Evolutionary conservation across 2,797 vertebrate genomes (phyloP).

Genomic region (Acanthis flammea): DNA sequence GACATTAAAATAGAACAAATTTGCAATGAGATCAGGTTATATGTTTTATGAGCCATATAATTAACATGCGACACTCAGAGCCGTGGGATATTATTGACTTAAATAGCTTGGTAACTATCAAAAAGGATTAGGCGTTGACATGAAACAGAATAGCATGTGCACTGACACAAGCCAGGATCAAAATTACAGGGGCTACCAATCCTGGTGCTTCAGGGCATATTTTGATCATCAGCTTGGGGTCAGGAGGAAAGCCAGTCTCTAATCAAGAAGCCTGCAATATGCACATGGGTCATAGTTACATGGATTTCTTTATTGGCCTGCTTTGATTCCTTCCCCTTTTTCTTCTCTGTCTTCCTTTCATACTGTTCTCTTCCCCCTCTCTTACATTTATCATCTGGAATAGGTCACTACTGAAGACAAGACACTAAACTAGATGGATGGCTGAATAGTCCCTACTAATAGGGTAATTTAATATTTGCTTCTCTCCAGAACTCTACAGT

Average conservation of each 20-base stretch:
- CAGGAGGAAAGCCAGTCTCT: neutral
- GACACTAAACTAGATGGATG: conserved; percentile 55
- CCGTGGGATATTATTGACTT: conserved; percentile 59
- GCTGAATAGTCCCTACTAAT: conserved; percentile 23
- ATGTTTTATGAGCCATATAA: conserved; percentile 63
- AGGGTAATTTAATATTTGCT: conserved; percentile 43
- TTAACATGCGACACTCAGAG: conserved; percentile 50
- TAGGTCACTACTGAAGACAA: conserved; percentile 50
- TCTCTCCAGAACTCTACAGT: conserved; percentile 5
- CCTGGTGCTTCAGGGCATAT: conserved; percentile 38
- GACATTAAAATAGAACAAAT: conserved; percentile 55
- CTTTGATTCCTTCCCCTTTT: neutral
- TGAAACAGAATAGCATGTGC: conserved; percentile 46
- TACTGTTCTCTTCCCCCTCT: neutral
- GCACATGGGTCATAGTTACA: neutral
- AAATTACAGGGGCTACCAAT: conserved; percentile 53
- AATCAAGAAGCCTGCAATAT: neutral
- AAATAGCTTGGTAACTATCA: conserved; percentile 67
- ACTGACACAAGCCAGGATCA: conserved; percentile 46
- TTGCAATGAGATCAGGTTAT: conserved; percentile 49
- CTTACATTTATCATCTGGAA: conserved; percentile 18
- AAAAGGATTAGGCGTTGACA: conserved; percentile 61
- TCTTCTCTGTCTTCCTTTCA: neutral
- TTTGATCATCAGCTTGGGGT: conserved; percentile 21
- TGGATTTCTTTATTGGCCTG: neutral